A percentile compares a stretch with the other conserved stretches of the same genome.
phyloP scores from a whole-genome alignment of 1,140 invertebrate species.

The roundworm (Caenorhabditis elegans) region DNA sequence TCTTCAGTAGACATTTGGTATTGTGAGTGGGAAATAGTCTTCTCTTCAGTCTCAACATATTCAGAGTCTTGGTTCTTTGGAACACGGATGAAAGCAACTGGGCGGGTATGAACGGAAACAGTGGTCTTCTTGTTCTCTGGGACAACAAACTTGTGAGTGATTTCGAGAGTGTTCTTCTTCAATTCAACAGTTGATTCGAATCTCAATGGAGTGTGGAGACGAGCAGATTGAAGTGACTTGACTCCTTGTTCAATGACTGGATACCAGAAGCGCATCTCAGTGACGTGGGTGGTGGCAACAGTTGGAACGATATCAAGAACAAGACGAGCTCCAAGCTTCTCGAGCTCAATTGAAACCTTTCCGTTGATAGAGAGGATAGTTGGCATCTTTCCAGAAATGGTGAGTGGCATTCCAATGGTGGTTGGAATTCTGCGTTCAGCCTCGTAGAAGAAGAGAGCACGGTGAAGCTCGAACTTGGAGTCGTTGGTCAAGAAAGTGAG shows the following conservation, averaged over 20 bases:
- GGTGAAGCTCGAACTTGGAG: background rate
- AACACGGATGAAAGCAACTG: slow-evolving; percentile 41
- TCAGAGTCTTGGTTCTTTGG: slow-evolving; percentile 22
- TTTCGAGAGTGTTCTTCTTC: slow-evolving; percentile 37
- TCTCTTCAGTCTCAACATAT: slow-evolving; percentile 48
- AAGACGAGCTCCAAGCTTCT: slow-evolving; percentile 26
- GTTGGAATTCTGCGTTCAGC: slow-evolving; percentile 48
- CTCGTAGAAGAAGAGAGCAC: slow-evolving; percentile 40
- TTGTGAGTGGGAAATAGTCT: slow-evolving; percentile 37
- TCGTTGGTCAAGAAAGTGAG: slow-evolving; percentile 35
- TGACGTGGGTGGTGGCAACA: slow-evolving; percentile 42
- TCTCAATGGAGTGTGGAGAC: slow-evolving; percentile 45
- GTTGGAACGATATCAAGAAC: slow-evolving; percentile 38
- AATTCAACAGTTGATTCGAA: slow-evolving; percentile 15
- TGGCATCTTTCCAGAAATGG: slow-evolving; percentile 42
- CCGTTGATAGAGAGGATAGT: slow-evolving; percentile 43
- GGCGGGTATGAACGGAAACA: slow-evolving; percentile 46
- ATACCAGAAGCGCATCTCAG: slow-evolving; percentile 33
- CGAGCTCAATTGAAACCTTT: slow-evolving; percentile 1
- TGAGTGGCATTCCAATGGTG: slow-evolving; percentile 49
- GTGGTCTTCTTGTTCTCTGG: slow-evolving; percentile 45
- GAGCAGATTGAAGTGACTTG: slow-evolving; percentile 38
- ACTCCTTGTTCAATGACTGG: slow-evolving; percentile 47
- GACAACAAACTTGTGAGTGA: background rate
- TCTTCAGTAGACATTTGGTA: background rate